Conservation (phyloP, 2,888 invertebrate species). For the Nephrocerus scutellatus region DNA sequence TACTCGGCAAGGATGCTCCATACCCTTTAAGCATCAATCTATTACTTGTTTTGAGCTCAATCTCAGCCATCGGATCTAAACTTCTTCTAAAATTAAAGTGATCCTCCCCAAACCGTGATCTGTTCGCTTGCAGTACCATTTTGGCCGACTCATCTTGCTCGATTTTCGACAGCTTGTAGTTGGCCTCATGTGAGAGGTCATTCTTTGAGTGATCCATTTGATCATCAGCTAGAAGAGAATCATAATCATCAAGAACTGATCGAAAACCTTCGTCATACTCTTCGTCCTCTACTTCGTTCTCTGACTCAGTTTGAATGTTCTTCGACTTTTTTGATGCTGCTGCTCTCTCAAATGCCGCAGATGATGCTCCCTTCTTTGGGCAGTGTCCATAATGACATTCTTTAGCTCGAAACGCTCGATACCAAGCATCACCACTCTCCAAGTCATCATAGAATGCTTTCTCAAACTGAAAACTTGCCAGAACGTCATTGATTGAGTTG, state of each 20-base stretch:
- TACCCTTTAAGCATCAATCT: constrained; percentile 37
- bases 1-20: constrained; percentile 40
- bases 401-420: constrained; percentile 23
- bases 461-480: constrained; percentile 24
- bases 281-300: constrained; percentile 25
- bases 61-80: constrained; percentile 37
- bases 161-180: constrained; percentile 45
- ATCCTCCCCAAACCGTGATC: constrained; percentile 17
- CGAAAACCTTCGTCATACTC: too few relatives aligned
- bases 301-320: constrained; percentile 17
- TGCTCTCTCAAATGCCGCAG: background rate
- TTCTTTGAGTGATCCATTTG: constrained; percentile 29
- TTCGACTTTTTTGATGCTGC: constrained; percentile 13
- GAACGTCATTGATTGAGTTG: constrained; percentile 30
- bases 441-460: constrained; percentile 17
- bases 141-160: constrained; percentile 47
- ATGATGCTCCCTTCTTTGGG: constrained; percentile 1
- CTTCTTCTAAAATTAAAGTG: constrained; percentile 18
- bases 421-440: constrained; percentile 30
- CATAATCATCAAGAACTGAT: background rate
- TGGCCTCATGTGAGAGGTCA: constrained; percentile 44
- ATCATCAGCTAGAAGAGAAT: constrained; percentile 22
- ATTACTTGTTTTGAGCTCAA: constrained; percentile 41
- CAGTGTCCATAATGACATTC: constrained; percentile 18
- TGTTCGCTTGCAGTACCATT: constrained; percentile 6